Evolutionary conservation across 2,797 vertebrate species (phyloP), one percentile per base, ranked within the genome.

Genomic region (Pseudopleuronectes americanus): DNA sequence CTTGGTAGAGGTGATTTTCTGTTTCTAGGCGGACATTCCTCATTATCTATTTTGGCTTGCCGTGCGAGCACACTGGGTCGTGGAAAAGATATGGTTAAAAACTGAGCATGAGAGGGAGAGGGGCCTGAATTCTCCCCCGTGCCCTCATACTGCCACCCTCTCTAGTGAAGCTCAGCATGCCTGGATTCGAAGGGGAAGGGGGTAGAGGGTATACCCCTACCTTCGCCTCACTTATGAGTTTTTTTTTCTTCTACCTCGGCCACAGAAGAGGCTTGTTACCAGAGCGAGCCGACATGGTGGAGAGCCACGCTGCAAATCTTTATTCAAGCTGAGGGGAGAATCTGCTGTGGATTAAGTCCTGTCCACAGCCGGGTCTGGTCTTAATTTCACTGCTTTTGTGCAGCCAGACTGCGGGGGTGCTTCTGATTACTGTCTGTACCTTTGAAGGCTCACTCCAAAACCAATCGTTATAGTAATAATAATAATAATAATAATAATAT

Each of bases 241-340:
- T 75, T 74, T 75, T 74, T 66, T 36, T 36, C 14, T 26, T 26
- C 31, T 58, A 38, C 69, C 68, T 58, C 53, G 83, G 92, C 90
- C 92, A 94, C 95, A 97, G 95, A 95, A 94, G 95, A 96, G 94
- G 94, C 94, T 96, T 93, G 96, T 97, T 97, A 97, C 95, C 95
- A 94, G 93, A 95, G 95, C 94, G 93, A 95, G 94, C 92, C 94
- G 88, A 91, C 92, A 79, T 77, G 84, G 94, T 88, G 71, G 78
- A 86, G 81, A 93, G 93, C 91, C 90, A 84, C 84, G 92, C 90
- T 94, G 96, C 95, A 96, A 96, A 96, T 94, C 95, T 94, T 95
- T 94, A 96, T 96, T 97, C 96, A 95, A 93, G 71, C 80, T 76
- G 81, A 96, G 94, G 91, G 90, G 90, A 93, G 95, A 96, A 96